phyloP scores from a whole-genome alignment of 37 sponge, comb jelly and placozoan species.

The Chondrilla cf. caribensis region DNA sequence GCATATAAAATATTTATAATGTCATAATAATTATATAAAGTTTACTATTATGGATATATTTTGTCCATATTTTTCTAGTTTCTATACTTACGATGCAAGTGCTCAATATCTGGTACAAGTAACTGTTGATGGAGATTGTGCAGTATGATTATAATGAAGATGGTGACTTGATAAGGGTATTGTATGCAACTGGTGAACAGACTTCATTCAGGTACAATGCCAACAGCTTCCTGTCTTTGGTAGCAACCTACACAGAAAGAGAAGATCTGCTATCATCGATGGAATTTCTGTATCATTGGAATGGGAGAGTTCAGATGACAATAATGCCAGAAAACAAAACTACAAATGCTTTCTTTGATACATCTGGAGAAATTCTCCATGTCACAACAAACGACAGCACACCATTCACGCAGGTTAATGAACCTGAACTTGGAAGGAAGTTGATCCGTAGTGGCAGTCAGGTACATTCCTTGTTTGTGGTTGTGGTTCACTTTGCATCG shows the following conservation, averaged over 20 bases:
- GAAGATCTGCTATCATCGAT: too few species aligned
- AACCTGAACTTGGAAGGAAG: too few species aligned
- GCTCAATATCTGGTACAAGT: neutral
- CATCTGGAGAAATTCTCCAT: neutral
- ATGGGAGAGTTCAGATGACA: constrained; percentile 23
- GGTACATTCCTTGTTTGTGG: too few species aligned
- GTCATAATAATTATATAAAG: too few species aligned
- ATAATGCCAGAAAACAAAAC: neutral
- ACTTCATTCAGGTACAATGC: neutral
- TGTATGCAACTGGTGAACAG: neutral
- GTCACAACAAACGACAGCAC: neutral
- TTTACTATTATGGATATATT: too few species aligned
- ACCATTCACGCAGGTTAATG: neutral
- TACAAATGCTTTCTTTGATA: neutral
- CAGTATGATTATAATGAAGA: constrained; percentile 16
- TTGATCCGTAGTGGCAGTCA: too few species aligned
- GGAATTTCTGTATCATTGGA: too few species aligned
- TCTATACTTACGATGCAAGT: constrained; percentile 17
- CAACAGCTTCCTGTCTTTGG: neutral
- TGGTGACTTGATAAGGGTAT: constrained; percentile 1
- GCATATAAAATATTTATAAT: too few species aligned
- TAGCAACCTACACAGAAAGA: too few species aligned
- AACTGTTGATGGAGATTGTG: neutral
- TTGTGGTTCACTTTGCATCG: too few species aligned
- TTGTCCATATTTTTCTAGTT: too few species aligned